phyloP scores from a whole-genome alignment of 2,797 vertebrate species.

The Sebastolobus altivelis region DNA sequence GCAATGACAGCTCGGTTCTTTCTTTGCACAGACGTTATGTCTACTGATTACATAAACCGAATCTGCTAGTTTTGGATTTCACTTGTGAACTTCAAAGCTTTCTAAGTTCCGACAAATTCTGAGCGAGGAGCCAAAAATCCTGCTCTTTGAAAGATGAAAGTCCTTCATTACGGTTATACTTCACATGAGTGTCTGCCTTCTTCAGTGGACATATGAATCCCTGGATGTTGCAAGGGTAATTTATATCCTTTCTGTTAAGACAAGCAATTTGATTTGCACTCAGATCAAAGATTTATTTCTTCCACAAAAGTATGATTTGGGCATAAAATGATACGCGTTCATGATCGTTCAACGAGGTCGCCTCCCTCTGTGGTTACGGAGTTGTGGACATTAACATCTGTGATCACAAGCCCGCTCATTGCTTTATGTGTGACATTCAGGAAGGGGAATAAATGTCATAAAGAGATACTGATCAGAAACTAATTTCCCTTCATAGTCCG shows the following conservation, averaged over 20 bases:
- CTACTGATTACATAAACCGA: slow-evolving; percentile 53
- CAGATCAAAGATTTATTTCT: slow-evolving; percentile 19
- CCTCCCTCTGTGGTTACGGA: slow-evolving; percentile 30
- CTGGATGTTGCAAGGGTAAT: slow-evolving; percentile 9
- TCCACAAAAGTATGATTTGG: slow-evolving; percentile 18
- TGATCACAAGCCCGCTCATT: slow-evolving; percentile 49
- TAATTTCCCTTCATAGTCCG: slow-evolving; percentile 75
- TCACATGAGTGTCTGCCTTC: slow-evolving; percentile 33
- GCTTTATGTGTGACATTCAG: slow-evolving; percentile 67
- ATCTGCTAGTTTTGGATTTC: slow-evolving; percentile 60
- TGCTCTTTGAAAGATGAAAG: slow-evolving; percentile 65
- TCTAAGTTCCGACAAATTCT: slow-evolving; percentile 47
- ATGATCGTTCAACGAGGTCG: slow-evolving; percentile 46
- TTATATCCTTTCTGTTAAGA: slow-evolving; percentile 27
- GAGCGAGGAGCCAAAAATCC: slow-evolving; percentile 51
- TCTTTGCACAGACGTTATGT: slow-evolving; percentile 46
- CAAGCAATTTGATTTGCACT: slow-evolving; percentile 24
- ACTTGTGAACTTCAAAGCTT: slow-evolving; percentile 69
- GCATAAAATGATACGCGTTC: slow-evolving; percentile 1
- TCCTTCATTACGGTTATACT: slow-evolving; percentile 50
- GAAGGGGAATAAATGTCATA: slow-evolving; percentile 72
- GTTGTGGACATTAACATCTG: slow-evolving; percentile 52
- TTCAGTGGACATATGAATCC: slow-evolving; percentile 37
- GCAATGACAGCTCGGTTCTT: slow-evolving; percentile 46
- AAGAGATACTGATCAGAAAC: slow-evolving; percentile 77